These are phyloP conservation scores for Cathartes aura DNA, from an alignment of 2,113 vertebrate species.

Conservation along the genomic window DNA sequence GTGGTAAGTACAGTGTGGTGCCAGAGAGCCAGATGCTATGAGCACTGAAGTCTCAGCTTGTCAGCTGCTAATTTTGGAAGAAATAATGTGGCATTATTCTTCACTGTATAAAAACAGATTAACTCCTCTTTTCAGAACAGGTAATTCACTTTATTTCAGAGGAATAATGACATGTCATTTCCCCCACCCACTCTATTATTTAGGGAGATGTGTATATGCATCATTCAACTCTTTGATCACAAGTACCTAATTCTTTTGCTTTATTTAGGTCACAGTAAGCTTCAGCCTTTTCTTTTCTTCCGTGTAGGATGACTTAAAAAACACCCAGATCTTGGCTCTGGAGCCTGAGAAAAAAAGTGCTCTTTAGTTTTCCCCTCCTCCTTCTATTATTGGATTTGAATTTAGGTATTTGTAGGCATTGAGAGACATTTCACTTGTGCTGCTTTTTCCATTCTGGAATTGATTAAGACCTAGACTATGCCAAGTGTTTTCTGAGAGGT, in stretches of 20 bases:
- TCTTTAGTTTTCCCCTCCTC: not conserved
- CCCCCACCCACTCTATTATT: conserved; percentile 16
- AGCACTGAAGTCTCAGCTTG: conserved; percentile 4
- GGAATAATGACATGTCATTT: conserved; percentile 56
- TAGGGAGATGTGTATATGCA: conserved; percentile 41
- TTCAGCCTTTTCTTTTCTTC: conserved; percentile 40
- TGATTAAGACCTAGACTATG: not conserved
- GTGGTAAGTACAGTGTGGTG: not conserved
- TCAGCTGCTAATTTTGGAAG: conserved; percentile 50
- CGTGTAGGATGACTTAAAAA: conserved; percentile 30
- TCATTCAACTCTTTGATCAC: conserved; percentile 58
- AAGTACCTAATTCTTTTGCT: conserved; percentile 31
- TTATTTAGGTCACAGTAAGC: conserved; percentile 52
- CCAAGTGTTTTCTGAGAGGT: not conserved
- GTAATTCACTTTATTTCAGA: conserved; percentile 44
- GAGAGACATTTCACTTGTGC: not conserved
- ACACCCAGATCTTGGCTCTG: conserved; percentile 9
- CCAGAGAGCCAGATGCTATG: not conserved
- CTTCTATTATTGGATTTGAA: not conserved
- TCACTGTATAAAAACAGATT: conserved; percentile 42
- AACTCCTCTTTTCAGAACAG: conserved; percentile 39
- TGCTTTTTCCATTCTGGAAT: not conserved
- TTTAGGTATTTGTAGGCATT: not conserved
- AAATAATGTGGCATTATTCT: conserved; percentile 51
- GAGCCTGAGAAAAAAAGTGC: not conserved